Percentiles rank a stretch among this genome's conserved stretches.
Conservation (phyloP, 2,888 invertebrate genomes). For the Latrodectus hesperus region DNA sequence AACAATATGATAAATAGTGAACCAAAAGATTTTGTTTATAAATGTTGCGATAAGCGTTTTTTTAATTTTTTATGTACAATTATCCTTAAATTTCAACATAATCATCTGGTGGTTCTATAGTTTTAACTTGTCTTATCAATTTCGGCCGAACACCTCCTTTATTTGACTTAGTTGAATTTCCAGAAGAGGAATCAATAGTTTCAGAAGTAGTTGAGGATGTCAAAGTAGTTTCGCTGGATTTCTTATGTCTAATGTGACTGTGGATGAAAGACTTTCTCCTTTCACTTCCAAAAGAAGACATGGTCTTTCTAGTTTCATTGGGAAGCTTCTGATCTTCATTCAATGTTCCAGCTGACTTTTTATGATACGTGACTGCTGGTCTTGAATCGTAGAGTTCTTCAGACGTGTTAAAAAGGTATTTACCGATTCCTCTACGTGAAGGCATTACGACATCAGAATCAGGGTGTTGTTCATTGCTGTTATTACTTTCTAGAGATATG, state of each 20-base stretch:
- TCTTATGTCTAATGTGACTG: conserved; percentile 58
- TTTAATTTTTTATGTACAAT: too few species aligned
- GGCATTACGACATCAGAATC: conserved; percentile 36
- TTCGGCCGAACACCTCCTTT: conserved; percentile 38
- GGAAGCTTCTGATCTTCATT: conserved; percentile 23
- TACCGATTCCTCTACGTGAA: conserved; percentile 45
- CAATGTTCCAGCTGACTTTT: conserved; percentile 31
- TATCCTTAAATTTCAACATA: conserved; percentile 11
- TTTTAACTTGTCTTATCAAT: conserved; percentile 55
- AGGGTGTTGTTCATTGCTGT: conserved; percentile 46
- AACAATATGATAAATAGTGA: too few species aligned
- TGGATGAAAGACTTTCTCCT: conserved; percentile 64
- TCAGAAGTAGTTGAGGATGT: conserved; percentile 59
- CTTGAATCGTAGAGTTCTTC: conserved; percentile 50
- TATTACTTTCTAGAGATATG: conserved; percentile 59
- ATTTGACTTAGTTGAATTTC: conserved; percentile 13
- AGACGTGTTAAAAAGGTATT: conserved; percentile 53
- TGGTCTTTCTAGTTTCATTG: conserved; percentile 20
- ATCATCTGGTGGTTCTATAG: conserved; percentile 38
- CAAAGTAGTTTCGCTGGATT: conserved; percentile 65
- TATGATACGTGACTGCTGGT: conserved; percentile 31
- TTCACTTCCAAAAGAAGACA: conserved; percentile 61
- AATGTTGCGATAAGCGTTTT: too few species aligned
- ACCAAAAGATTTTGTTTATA: too few species aligned
- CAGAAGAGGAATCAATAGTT: conserved; percentile 32